Evolutionary conservation across 2,113 vertebrate species (phyloP), one percentile per base, ranked within the genome.

Genomic region (Thamnaconus septentrionalis): DNA sequence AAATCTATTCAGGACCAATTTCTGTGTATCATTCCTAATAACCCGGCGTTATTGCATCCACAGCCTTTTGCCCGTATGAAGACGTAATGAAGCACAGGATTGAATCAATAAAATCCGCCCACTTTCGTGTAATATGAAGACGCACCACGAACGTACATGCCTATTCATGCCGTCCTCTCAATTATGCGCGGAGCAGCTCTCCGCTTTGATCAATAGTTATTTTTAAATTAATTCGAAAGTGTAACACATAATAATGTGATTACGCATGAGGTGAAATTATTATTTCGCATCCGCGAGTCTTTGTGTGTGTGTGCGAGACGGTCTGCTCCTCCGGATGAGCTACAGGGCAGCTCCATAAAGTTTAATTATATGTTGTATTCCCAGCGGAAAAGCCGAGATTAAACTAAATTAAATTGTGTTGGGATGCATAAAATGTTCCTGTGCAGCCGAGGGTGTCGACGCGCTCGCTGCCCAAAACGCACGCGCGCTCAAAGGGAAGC

Each of bases 361-460:
- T 90, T 91, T 91, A 92, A 93, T 93, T 92, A 93, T 87, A 91
- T 88, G 82, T 89, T 76, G 57, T 75, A 66, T 79, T 91, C 91
- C 90, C 89, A 80, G 81, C 81, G 84, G 90, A 91, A 78, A 76
- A 60, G 79, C 87, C 88, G 86, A 88, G 89, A 92, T 92, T 91
- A 91, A 89, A 91, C 85, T 74, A 89, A 92, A 92, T 92, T 87
- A 91, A 91, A 92, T 89, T 90, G 90, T 89, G 85, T 90, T 89
- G 78, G 80, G 78, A 65, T 81, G 77, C 57, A 75, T 50, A 11
- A 50, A 50, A n/a, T 50, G 49, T 50, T 50, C 8, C 10, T 50
- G 10, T 11, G 49, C 49, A 10, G 10, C 10, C 5, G 49, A 50
- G n/a, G 10, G n/a, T 50, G 3, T 5, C 7, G 53, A 42, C 55